Evolutionary conservation across 1,140 invertebrate species (phyloP).

Genomic region (Ganaspis sp.): DNA sequence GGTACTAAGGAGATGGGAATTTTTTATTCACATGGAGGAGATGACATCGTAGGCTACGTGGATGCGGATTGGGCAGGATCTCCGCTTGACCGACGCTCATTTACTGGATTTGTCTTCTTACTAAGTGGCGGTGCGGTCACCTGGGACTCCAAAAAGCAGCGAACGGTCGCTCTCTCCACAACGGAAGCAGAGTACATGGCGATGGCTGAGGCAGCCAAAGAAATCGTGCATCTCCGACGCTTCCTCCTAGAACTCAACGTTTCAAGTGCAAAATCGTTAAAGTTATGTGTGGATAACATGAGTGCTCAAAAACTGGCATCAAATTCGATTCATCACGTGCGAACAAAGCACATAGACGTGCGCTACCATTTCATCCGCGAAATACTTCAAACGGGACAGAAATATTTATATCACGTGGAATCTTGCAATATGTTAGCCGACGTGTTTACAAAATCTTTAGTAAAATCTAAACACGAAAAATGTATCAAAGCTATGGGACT

Average conservation of each 20-base stretch:
- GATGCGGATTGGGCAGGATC: neutral
- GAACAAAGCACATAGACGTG: neutral
- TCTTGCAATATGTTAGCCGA: neutral
- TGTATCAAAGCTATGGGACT: neutral
- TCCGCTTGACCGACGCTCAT: neutral
- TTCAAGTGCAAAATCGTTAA: neutral
- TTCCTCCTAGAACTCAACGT: neutral
- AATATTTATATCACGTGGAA: neutral
- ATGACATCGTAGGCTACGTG: neutral
- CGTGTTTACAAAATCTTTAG: neutral
- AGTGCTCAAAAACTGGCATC: neutral
- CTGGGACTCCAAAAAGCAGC: slow-evolving; percentile 62
- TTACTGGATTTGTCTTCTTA: slow-evolving; percentile 49
- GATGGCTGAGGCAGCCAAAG: neutral
- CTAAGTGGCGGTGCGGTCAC: slow-evolving; percentile 41
- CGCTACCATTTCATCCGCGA: neutral
- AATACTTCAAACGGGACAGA: neutral
- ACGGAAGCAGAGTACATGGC: too few relatives aligned
- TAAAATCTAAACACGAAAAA: neutral
- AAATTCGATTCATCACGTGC: neutral
- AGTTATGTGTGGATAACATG: neutral
- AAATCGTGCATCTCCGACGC: neutral
- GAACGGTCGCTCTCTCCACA: slow-evolving; percentile 41
- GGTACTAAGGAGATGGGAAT: too few relatives aligned
- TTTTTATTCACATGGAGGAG: neutral